Conservation (phyloP, 2,797 vertebrate species). For the Myiotriccus ornatus region DNA sequence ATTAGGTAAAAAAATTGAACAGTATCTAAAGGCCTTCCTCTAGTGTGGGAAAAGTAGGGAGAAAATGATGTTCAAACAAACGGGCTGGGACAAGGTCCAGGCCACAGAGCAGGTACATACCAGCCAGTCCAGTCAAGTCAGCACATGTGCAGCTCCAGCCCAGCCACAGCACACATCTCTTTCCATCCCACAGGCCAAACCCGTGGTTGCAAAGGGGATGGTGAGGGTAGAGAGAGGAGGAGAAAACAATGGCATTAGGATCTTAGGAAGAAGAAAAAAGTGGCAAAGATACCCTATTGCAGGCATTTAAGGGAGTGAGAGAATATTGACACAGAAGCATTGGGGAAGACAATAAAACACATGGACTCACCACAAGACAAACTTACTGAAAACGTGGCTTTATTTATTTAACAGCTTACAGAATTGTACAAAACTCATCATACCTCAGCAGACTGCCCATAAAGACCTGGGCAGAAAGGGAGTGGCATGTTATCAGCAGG, state of each 20-base stretch:
- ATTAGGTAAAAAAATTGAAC: not conserved
- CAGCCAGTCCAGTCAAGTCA: not conserved
- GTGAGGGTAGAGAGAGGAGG: not conserved
- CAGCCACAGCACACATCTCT: not conserved
- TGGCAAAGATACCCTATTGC: not conserved
- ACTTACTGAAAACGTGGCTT: not conserved
- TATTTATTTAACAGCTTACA: not conserved
- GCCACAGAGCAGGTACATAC: not conserved
- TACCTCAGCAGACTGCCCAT: accelerated
- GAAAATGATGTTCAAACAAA: not conserved
- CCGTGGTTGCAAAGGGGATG: not conserved
- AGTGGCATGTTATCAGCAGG: not conserved
- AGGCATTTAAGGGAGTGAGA: not conserved
- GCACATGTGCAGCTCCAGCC: not conserved
- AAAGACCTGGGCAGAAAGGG: not conserved
- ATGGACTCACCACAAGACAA: accelerated
- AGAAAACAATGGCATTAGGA: not conserved
- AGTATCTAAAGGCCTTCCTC: not conserved
- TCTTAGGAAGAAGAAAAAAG: not conserved
- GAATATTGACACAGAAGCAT: not conserved
- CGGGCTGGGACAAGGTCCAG: not conserved
- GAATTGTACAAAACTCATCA: not conserved
- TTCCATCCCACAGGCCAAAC: not conserved
- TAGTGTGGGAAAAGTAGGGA: not conserved
- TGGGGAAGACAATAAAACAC: not conserved